Conservation (phyloP, 2,888 invertebrate species). For the Amiota mariae region DNA sequence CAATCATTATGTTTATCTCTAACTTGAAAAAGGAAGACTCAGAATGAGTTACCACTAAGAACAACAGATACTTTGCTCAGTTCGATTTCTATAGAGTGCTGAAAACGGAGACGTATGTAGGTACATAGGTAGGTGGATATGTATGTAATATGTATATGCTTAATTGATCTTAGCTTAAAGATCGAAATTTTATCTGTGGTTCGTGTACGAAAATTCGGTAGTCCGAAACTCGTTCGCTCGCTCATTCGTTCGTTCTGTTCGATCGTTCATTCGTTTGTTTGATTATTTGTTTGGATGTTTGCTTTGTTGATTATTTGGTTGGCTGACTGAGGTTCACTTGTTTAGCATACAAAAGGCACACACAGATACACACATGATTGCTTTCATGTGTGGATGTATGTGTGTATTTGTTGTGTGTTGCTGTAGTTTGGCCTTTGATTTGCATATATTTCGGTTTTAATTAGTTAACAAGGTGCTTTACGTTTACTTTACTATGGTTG, state of each 20-base stretch:
- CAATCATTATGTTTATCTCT: no score
- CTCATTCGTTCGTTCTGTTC: constrained; percentile 12
- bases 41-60: no score
- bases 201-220: constrained; percentile 22
- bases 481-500: constrained; percentile 67
- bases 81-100: no score
- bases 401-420: constrained; percentile 19
- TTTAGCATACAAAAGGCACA: not conserved
- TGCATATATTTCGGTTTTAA: constrained; percentile 72
- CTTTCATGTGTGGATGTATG: not conserved
- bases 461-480: constrained; percentile 72
- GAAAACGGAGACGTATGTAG: no score
- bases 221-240: not conserved
- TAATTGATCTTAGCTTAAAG: constrained; percentile 56
- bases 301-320: not conserved
- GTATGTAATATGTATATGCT: constrained; percentile 47
- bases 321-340: not conserved
- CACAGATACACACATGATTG: not conserved
- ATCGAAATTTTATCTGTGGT: constrained; percentile 35
- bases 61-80: no score
- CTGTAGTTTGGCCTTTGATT: constrained; percentile 61
- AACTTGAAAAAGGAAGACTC: no score
- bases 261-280: constrained; percentile 18
- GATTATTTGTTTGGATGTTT: not conserved
- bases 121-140: no score